Conservation (phyloP, 2,888 invertebrate species). For the Glomeris marginata region DNA sequence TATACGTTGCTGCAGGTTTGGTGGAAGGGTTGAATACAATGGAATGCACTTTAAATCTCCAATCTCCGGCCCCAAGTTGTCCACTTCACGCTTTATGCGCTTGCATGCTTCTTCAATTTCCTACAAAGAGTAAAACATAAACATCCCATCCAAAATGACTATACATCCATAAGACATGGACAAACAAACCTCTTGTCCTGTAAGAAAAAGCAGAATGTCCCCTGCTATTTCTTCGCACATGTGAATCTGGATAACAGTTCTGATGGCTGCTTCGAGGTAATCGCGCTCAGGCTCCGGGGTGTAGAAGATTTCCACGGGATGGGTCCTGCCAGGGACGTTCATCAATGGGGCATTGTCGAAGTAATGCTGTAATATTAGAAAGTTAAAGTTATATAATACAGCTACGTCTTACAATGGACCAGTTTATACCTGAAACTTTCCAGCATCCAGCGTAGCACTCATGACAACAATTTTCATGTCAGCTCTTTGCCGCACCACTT, state of each 20-base stretch:
- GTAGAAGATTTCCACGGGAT: conserved; percentile 96
- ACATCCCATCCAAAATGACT: no score
- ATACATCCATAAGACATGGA: neutral
- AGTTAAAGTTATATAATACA: no score
- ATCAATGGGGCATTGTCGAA: conserved; percentile 97
- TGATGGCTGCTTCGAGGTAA: conserved; percentile 94
- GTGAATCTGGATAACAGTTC: conserved; percentile 95
- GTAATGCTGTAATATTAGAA: no score
- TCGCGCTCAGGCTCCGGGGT: conserved; percentile 97
- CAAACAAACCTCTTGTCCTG: conserved; percentile 58
- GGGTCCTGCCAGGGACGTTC: conserved; percentile 93
- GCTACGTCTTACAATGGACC: no score
- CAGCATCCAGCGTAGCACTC: conserved; percentile 98
- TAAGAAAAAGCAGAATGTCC: conserved; percentile 81
- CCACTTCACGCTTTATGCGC: conserved; percentile 85
- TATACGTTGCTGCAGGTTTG: conserved; percentile 75
- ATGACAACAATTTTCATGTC: conserved; percentile 97
- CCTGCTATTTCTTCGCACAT: conserved; percentile 87
- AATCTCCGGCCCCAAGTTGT: conserved; percentile 89
- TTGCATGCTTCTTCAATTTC: conserved; percentile 99
- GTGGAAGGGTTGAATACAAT: conserved; percentile 93
- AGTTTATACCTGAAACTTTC: conserved; percentile 96
- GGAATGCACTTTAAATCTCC: conserved; percentile 98
- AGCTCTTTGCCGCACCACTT: conserved; percentile 79
- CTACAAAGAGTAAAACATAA: no score